Evolutionary conservation across 2,797 vertebrate species (phyloP), one percentile per base, ranked within the genome.

Genomic region (Helarctos malayanus): DNA sequence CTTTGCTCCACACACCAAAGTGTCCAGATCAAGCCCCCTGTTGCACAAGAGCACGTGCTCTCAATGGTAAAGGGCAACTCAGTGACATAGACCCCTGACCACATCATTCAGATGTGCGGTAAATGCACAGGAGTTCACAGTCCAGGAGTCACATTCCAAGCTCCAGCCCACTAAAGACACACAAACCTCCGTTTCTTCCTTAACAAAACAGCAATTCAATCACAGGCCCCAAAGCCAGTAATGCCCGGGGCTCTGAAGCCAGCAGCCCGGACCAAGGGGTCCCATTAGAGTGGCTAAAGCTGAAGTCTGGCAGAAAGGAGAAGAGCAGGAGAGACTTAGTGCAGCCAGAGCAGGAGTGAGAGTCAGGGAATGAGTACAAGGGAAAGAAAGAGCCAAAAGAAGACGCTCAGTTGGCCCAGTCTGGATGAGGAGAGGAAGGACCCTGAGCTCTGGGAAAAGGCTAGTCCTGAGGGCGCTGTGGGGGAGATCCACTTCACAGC

Each of bases 51-150:
- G 16, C 23, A 29, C 2, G 47, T 16, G 27, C 19, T 7, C 4
- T 81, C 41, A 27, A 13, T 5, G 47, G 45, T 73, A 25, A 93
- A 73, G 68, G 84, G 9, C 49, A 81, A n/a, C n/a, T 56, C 23
- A 29, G 25, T 38, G 56, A 63, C 71, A 35, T 14, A 0, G 29
- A 19, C 4, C 54, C 19, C 32, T 84, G 12, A 59, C 63, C 4
- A 18, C 45, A n/a, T 23, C 6, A 3, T 29, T 63, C 23, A 57
- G 13, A 38, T 35, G 63, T 84, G 38, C 27, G 52, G 41, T 45
- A 47, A 69, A 92, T 76, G 84, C 27, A 49, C 27, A 29, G 47
- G 69, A 90, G 69, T n/a, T 79, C 76, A 84, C 45, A 25, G 49
- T 7, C 7, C 12, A 45, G 23, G 41, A 87, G 69, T 84, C 69